phyloP scores from a whole-genome alignment of 2,888 invertebrate genomes.

The Cheilosia variabilis region DNA sequence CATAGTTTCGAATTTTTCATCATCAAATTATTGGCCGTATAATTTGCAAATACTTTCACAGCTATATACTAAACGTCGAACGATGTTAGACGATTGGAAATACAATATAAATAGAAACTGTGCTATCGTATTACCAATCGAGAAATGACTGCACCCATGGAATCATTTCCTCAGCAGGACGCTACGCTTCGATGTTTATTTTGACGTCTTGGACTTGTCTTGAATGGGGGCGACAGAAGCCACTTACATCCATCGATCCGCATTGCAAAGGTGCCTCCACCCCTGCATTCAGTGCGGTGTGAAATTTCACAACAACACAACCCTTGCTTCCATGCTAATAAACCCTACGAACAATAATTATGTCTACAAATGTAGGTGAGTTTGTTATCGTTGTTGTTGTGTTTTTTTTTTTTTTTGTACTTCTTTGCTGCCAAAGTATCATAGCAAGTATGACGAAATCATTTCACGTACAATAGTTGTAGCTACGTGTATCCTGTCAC shows the following conservation, averaged over 20 bases:
- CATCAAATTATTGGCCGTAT: neutral
- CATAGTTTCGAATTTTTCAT: too few relatives aligned
- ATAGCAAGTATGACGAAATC: slow-evolving; percentile 57
- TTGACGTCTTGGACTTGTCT: slow-evolving; percentile 39
- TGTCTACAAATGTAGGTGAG: slow-evolving; percentile 58
- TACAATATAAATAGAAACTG: neutral
- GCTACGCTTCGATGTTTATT: slow-evolving; percentile 25
- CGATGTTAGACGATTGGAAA: neutral
- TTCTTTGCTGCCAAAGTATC: slow-evolving; percentile 33
- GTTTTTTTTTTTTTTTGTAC: neutral
- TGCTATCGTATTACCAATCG: slow-evolving; percentile 36
- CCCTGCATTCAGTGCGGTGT: slow-evolving; percentile 15
- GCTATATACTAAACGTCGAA: neutral
- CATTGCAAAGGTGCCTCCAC: neutral
- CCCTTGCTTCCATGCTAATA: slow-evolving; percentile 37
- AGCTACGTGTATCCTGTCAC: slow-evolving; percentile 42
- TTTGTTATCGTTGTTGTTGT: slow-evolving; percentile 24
- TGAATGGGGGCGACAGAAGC: slow-evolving; percentile 21
- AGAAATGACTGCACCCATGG: slow-evolving; percentile 44
- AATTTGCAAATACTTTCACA: slow-evolving; percentile 29
- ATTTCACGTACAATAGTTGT: slow-evolving; percentile 45
- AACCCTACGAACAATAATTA: slow-evolving; percentile 53
- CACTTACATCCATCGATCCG: slow-evolving; percentile 23
- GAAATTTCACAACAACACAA: slow-evolving; percentile 38
- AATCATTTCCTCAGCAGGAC: slow-evolving; percentile 19